Base-by-base conservation (phyloP, 64 coral and sea anemone genomes). In the Exaiptasia diaphana region DNA sequence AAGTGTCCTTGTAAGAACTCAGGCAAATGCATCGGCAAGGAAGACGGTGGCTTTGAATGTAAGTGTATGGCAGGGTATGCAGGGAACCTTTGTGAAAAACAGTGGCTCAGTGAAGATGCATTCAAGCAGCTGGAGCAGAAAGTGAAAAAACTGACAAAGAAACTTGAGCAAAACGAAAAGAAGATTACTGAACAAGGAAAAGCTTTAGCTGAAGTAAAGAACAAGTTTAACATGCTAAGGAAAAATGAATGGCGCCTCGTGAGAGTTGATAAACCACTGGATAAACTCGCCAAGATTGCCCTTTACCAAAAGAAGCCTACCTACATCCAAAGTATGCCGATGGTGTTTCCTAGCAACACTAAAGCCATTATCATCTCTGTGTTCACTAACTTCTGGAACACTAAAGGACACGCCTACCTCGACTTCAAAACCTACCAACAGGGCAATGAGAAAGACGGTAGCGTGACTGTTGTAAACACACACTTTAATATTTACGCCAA, bases 1-100 rank as follows among this genome's bases (percentile, higher is more conserved):
- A 90, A 60, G 22, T 90, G 80, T 68, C 79, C 79, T n/a, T 90
- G 88, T 53, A 20, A 37, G 8, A 90, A 90, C 59, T 55, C 53
- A 15, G 88, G 79, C 20, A 73, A 83, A 41, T 90, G 88, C 45
- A 64, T 35, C 38, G n/a, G n/a, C n/a, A 38, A 44, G 55, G 67
- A 29, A 7, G 9, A 64, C n/a, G 78, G 56, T 45, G 88, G 88
- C 2, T 77, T 90, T 50, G 46, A 62, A 38, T 90, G 87, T 34
- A 37, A 18, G 31, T 90, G 87, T 43, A 61, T 31, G 15, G 78
- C 87, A 1, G 87, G 87, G 11, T 90, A 64, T 33, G 45, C 52
- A n/a, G 87, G 87, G 8, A 22, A 37, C 2, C 34, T 76, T 34
- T 90, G 79, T 29, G 70, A 83, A 24, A 90, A 21, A 22, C 58